Conservation (phyloP, 2,888 invertebrate species). For the Microctonus hyperodae region DNA sequence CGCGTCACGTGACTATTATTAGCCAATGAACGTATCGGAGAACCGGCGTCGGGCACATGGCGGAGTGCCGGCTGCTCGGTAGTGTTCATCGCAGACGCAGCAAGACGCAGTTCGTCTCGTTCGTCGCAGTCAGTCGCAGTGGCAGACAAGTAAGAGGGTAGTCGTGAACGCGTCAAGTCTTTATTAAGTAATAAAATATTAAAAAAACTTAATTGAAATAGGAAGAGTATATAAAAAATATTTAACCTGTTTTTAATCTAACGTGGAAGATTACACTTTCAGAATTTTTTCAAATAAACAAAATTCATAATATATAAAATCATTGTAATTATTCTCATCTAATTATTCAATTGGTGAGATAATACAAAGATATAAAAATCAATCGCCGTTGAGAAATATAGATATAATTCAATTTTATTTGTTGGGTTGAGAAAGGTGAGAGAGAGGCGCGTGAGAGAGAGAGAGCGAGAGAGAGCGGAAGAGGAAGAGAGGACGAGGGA, state of each 20-base stretch:
- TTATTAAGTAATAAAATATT: constrained; percentile 20
- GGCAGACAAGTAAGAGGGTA: constrained; percentile 59
- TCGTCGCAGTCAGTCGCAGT: constrained; percentile 62
- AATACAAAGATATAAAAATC: background rate
- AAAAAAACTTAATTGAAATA: background rate
- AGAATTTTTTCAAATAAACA: too few species aligned
- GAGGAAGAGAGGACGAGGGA: too few species aligned
- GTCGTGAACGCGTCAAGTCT: constrained; percentile 64
- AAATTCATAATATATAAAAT: too few species aligned
- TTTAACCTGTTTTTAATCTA: background rate
- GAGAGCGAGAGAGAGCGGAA: background rate
- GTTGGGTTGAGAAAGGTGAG: background rate
- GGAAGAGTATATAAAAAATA: constrained; percentile 4
- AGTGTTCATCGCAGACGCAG: constrained; percentile 37
- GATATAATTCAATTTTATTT: background rate
- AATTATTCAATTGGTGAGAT: too few species aligned
- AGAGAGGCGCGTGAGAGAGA: background rate
- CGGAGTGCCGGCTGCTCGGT: constrained; percentile 63
- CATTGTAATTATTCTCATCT: too few species aligned
- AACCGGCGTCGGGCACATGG: constrained; percentile 61
- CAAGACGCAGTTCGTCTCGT: constrained; percentile 59
- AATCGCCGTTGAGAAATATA: background rate
- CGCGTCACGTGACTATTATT: constrained; percentile 52
- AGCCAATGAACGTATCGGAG: constrained; percentile 49
- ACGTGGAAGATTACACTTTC: too few species aligned